Evolutionary conservation across 53 echinoderm and acorn worm genomes (phyloP).

Genomic region (Mesocentrotus franciscanus): DNA sequence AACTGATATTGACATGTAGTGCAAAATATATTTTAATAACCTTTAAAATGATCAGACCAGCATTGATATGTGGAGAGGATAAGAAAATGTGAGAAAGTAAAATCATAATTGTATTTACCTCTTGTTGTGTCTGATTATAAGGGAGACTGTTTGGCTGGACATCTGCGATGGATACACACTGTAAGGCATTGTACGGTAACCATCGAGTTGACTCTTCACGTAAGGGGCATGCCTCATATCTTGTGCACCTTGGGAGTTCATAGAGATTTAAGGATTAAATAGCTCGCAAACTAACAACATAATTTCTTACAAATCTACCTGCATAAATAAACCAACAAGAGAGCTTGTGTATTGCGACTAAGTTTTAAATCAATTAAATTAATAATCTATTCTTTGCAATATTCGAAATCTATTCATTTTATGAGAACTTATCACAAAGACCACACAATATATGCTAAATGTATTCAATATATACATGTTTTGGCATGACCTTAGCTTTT

Average conservation of each 20-base stretch:
- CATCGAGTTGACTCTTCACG: slow-evolving; percentile 71
- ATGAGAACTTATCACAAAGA: too few species aligned
- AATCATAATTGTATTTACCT: background rate
- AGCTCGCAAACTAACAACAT: too few species aligned
- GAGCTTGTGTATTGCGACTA: background rate
- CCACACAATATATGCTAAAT: too few species aligned
- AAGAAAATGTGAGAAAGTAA: background rate
- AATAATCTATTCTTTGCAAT: too few species aligned
- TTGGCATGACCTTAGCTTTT: too few species aligned
- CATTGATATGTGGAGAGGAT: background rate
- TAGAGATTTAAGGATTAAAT: background rate
- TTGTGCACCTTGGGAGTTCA: slow-evolving; percentile 68
- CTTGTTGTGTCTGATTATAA: slow-evolving; percentile 28
- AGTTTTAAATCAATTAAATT: too few species aligned
- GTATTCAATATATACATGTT: too few species aligned
- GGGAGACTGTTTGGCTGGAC: slow-evolving; percentile 9
- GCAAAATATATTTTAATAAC: background rate
- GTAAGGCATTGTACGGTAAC: slow-evolving; percentile 81
- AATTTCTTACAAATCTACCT: too few species aligned
- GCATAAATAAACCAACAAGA: too few species aligned
- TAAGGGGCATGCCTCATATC: slow-evolving; percentile 70
- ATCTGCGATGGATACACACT: slow-evolving; percentile 71
- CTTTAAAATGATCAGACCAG: background rate
- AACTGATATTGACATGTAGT: background rate
- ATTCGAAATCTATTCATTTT: too few species aligned